Evolutionary conservation across 2,113 vertebrate genomes (phyloP).

Genomic region (Trematocara stigmaticum): DNA sequence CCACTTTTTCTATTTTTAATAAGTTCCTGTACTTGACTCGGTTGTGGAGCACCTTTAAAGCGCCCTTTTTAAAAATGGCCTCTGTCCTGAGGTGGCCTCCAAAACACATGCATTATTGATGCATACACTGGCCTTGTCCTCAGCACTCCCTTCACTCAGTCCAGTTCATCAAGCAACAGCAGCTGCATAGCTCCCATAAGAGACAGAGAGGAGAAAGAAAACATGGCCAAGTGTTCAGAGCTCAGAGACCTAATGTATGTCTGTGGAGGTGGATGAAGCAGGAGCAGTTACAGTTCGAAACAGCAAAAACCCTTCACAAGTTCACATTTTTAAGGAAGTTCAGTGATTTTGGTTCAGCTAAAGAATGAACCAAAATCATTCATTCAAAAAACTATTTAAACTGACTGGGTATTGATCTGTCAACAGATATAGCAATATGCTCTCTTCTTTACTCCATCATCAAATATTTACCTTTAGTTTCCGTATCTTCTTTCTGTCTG

Average conservation of each 20-base stretch:
- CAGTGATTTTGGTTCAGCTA: background rate
- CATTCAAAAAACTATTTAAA: background rate
- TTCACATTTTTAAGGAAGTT: background rate
- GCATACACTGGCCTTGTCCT: slow-evolving; percentile 23
- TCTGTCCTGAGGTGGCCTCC: slow-evolving; percentile 52
- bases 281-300: background rate
- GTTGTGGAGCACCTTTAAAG: slow-evolving; percentile 39
- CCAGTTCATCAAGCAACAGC: slow-evolving; percentile 45
- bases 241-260: background rate
- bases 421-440: background rate
- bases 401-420: background rate
- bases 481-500: background rate
- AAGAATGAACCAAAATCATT: background rate
- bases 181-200: slow-evolving; percentile 16
- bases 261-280: background rate
- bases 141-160: slow-evolving; percentile 11
- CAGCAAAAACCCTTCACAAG: background rate
- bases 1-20: slow-evolving; percentile 68
- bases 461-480: background rate
- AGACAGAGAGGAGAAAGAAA: background rate
- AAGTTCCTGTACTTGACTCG: slow-evolving; percentile 50
- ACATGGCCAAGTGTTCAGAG: background rate
- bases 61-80: slow-evolving; percentile 48
- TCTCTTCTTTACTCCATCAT: background rate
- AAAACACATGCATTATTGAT: slow-evolving; percentile 61